phyloP scores from a whole-genome alignment of 2,888 invertebrate genomes.

The Platycheirus albimanus region DNA sequence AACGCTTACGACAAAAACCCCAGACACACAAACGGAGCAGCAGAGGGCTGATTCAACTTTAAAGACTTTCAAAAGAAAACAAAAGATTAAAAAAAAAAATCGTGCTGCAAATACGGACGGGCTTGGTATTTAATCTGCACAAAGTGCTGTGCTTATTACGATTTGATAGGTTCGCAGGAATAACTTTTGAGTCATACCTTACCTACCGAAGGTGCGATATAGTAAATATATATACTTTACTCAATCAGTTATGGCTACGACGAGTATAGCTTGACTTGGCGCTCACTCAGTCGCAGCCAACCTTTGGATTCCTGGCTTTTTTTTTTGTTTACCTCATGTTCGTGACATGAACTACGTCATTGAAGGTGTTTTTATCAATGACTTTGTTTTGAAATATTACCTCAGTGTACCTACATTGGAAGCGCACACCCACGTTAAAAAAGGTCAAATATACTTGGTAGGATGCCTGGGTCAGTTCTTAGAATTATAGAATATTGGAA shows the following conservation, averaged over 20 bases:
- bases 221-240: background rate
- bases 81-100: conserved; percentile 10
- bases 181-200: conserved; percentile 19
- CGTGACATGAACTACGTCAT: conserved; percentile 47
- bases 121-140: conserved; percentile 41
- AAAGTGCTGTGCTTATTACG: background rate
- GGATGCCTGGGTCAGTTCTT: background rate
- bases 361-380: conserved; percentile 27
- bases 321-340: conserved; percentile 40
- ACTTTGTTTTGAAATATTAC: conserved; percentile 40
- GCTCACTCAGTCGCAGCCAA: no score
- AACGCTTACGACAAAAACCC: no score
- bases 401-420: conserved; percentile 12
- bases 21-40: no score
- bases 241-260: no score
- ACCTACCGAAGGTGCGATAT: conserved; percentile 1
- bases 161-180: background rate
- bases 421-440: conserved; percentile 32
- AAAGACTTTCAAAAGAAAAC: conserved; percentile 27
- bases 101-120: conserved; percentile 33
- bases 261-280: no score
- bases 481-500: background rate
- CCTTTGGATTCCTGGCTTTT: conserved; percentile 56
- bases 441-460: background rate
- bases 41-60: conserved; percentile 63